Base-by-base conservation (phyloP, 2,888 invertebrate species). In the Sarcophaga caerulescens region DNA sequence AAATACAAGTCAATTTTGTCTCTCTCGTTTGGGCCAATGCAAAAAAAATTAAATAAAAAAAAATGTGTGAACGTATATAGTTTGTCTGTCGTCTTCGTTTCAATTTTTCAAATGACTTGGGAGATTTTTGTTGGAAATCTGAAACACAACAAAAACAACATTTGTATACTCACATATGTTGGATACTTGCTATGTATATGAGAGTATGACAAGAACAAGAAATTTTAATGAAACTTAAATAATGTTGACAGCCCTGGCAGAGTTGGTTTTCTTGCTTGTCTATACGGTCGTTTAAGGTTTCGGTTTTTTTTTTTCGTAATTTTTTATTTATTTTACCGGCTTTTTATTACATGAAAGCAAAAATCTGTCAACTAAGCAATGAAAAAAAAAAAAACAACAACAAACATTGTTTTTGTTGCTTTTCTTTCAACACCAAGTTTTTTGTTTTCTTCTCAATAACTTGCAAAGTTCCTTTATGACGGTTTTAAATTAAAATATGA, bases 301-400 rank as follows among this genome's bases (percentile, higher is more conserved):
- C 25, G 35, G 73, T 80, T 78, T 76, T 80, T 83, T 76, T 71
- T 35, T 35, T 35, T 35, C 25, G 4, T 35, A 6, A 6, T 35
- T 35, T 78, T 77, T 81, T 81, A 78, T 80, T 85, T 85, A 80
- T 80, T 74, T 83, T 85, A 73, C 77, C 85, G 80, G 85, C 80
- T 81, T 83, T 85, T 83, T 76, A 71, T 83, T 85, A 69, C 83
- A 85, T 17, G 66, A 83, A 78, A 85, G 65, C 71, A 82, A 71
- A 82, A 85, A 85, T 85, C 79, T 79, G 79, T 85, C 85, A 85
- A 82, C 75, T 82, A 79, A 21, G 85, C 85, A 75, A 35, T 10
- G 35, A 1, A 35, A 2, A 0, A 35, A 35, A 35, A 35, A 35
- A 35, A 35, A 35, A 35, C 8, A 35, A 8, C 35, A 35, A 10